phyloP scores from a whole-genome alignment of 53 echinoderm and acorn worm species.

The Glandiceps talaboti region DNA sequence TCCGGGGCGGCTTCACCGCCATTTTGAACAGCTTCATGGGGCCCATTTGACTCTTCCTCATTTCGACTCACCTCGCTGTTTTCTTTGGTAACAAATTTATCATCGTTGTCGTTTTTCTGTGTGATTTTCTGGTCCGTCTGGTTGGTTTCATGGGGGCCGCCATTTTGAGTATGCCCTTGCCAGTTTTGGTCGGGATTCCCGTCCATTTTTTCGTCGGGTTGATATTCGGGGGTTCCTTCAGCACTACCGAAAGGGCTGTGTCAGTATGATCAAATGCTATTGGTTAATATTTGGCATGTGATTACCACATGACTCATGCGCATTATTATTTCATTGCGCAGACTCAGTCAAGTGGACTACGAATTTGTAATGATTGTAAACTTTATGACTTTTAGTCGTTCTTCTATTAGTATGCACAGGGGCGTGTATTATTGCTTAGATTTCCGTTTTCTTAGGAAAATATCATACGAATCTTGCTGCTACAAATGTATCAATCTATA shows the following conservation, averaged over 20 bases:
- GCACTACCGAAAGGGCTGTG: background rate
- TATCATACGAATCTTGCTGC: too few relatives aligned
- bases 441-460: too few relatives aligned
- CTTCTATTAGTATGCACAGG: too few relatives aligned
- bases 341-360: too few relatives aligned
- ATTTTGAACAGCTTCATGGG: background rate
- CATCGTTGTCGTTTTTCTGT: background rate
- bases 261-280: too few relatives aligned
- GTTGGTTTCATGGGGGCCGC: background rate
- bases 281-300: too few relatives aligned
- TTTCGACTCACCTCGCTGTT: background rate
- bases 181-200: constrained; percentile 1
- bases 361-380: too few relatives aligned
- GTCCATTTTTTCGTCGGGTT: background rate
- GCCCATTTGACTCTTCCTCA: background rate
- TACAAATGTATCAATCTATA: too few relatives aligned
- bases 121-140: background rate
- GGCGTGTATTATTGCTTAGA: too few relatives aligned
- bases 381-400: too few relatives aligned
- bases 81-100: background rate
- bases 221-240: constrained; percentile 1
- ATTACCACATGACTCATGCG: too few relatives aligned
- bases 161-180: background rate
- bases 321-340: too few relatives aligned
- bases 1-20: background rate